A percentile compares a stretch with the other conserved stretches of the same genome.
phyloP scores from a whole-genome alignment of 2,888 invertebrate genomes.

The Hedychridium roseum region DNA sequence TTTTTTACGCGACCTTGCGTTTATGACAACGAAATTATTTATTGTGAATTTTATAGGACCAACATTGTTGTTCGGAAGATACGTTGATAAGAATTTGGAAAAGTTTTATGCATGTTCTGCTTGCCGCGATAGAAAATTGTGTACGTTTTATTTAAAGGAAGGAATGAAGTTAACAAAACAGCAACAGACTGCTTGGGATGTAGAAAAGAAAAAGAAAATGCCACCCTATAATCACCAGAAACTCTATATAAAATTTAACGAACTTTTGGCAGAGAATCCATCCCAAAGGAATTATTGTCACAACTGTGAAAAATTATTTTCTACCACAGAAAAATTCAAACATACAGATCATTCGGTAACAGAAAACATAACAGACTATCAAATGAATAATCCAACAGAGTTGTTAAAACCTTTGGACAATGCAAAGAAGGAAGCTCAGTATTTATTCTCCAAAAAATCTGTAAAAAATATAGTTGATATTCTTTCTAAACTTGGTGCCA shows the following conservation, averaged over 20 bases:
- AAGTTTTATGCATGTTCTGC: conserved; percentile 85
- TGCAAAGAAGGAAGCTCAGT: conserved; percentile 87
- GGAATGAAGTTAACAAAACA: conserved; percentile 61
- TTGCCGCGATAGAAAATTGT: conserved; percentile 80
- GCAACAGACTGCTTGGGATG: conserved; percentile 65
- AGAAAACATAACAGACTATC: conserved; percentile 67
- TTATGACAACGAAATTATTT: background rate
- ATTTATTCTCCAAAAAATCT: conserved; percentile 79
- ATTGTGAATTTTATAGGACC: conserved; percentile 64
- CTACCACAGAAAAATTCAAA: conserved; percentile 50
- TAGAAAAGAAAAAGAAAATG: conserved; percentile 63
- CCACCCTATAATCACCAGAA: conserved; percentile 67
- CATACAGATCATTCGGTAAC: conserved; percentile 70
- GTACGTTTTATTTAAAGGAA: conserved; percentile 74
- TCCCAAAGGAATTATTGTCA: conserved; percentile 70
- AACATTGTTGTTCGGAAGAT: conserved; percentile 73
- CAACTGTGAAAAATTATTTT: conserved; percentile 70
- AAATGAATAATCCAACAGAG: conserved; percentile 71
- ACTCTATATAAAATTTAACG: conserved; percentile 66
- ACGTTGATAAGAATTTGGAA: conserved; percentile 62
- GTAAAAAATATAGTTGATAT: conserved; percentile 72
- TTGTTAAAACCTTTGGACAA: conserved; percentile 76
- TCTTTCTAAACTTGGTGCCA: conserved; percentile 68
- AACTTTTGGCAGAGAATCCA: conserved; percentile 59
- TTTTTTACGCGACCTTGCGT: background rate